These are phyloP conservation scores for Hylaeus volcanicus DNA, from an alignment of 1,140 invertebrate species.

Conservation along the genomic window DNA sequence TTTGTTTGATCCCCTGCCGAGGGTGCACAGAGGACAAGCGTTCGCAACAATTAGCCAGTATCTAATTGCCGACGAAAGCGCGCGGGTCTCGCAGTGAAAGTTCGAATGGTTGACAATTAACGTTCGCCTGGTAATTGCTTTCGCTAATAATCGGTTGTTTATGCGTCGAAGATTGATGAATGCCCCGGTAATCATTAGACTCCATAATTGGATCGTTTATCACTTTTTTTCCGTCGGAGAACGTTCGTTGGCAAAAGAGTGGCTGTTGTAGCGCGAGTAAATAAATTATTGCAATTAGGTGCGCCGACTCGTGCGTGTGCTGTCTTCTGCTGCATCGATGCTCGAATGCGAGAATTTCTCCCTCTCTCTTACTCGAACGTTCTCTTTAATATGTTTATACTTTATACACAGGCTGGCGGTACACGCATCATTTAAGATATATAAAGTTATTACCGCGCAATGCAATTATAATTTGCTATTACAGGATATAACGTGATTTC, in stretches of 20 bases:
- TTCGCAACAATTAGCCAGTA: slow-evolving; percentile 5
- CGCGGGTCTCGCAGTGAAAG: slow-evolving; percentile 26
- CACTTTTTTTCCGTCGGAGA: neutral
- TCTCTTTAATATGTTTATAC: too few species aligned
- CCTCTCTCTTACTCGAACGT: too few species aligned
- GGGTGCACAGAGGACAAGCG: neutral
- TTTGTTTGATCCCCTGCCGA: too few species aligned
- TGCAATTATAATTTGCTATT: too few species aligned
- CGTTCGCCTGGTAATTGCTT: neutral
- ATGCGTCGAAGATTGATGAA: neutral
- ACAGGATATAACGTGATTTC: too few species aligned
- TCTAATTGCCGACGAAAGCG: neutral
- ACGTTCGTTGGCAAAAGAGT: neutral
- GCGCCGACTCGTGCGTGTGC: neutral
- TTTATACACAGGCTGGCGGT: too few species aligned
- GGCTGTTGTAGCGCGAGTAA: too few species aligned
- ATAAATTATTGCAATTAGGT: neutral
- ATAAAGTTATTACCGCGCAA: too few species aligned
- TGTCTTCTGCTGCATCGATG: neutral
- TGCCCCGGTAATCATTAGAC: neutral
- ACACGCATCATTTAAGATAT: too few species aligned
- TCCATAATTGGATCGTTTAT: neutral
- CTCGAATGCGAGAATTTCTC: too few species aligned
- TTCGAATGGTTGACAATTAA: neutral
- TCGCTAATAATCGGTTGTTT: slow-evolving; percentile 14